Evolutionary conservation across 2,113 vertebrate species (phyloP).

Genomic region (Otis tarda): DNA sequence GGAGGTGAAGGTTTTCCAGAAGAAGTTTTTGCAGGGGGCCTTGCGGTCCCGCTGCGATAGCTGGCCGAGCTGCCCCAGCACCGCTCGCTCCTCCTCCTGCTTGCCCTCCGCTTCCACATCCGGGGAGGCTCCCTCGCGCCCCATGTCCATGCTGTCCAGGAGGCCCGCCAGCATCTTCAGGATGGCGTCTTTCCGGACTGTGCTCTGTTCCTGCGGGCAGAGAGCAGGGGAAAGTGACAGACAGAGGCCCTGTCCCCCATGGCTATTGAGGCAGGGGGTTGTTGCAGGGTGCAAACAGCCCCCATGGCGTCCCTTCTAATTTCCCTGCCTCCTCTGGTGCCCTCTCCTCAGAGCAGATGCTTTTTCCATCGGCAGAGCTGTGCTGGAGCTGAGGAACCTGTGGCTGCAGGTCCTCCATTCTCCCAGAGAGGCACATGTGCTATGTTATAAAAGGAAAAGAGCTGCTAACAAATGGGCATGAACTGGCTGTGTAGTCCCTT

Average conservation of each 20-base stretch:
- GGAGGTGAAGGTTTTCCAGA: constrained; percentile 93
- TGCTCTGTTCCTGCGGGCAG: constrained; percentile 78
- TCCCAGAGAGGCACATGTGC: not conserved
- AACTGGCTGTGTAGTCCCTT: not conserved
- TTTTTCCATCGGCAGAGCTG: not conserved
- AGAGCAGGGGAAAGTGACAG: not conserved
- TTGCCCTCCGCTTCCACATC: constrained; percentile 78
- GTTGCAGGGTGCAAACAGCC: not conserved
- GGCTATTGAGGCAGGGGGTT: fast-evolving
- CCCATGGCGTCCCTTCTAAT: fast-evolving
- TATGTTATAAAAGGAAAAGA: not conserved
- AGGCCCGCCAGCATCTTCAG: constrained; percentile 84
- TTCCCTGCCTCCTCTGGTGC: not conserved
- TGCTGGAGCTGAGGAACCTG: not conserved
- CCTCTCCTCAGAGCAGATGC: fast-evolving
- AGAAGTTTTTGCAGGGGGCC: constrained; percentile 91
- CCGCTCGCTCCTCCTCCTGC: constrained; percentile 76
- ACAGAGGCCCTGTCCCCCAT: fast-evolving
- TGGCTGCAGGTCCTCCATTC: not conserved
- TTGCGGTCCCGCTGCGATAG: constrained; percentile 86
- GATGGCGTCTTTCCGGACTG: constrained; percentile 80
- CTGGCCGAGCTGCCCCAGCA: constrained; percentile 77
- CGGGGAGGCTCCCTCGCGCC: constrained; percentile 15
- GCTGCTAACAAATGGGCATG: not conserved
- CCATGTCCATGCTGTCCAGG: constrained; percentile 75